These are phyloP conservation scores for Lasioglossum figueresi DNA, from an alignment of 2,888 invertebrate genomes.

Conservation along the genomic window DNA sequence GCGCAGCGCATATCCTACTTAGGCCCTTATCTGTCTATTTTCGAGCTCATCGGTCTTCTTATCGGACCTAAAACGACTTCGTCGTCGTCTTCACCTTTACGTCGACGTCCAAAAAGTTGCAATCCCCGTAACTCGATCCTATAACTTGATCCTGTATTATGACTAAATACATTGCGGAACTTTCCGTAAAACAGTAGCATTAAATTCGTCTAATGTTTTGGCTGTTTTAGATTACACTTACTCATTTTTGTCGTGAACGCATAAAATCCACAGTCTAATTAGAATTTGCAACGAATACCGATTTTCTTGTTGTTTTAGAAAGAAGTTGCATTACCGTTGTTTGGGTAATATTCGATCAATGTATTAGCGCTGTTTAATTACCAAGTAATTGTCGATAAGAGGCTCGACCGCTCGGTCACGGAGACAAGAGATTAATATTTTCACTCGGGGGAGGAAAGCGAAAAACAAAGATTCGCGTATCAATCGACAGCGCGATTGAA, in stretches of 20 bases:
- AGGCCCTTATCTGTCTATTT: slow-evolving; percentile 4
- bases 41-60: not conserved
- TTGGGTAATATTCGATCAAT: not conserved
- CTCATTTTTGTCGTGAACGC: no score
- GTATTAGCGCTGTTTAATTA: not conserved
- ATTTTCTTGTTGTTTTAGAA: not conserved
- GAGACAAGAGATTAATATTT: not conserved
- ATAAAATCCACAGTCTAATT: no score
- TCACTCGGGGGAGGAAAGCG: not conserved
- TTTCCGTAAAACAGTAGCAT: no score
- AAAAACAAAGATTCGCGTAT: not conserved
- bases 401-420: not conserved
- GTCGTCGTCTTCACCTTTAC: not conserved
- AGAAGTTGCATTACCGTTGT: not conserved
- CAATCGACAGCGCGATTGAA: not conserved
- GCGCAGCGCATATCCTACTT: not conserved
- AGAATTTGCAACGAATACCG: no score
- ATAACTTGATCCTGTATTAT: no score
- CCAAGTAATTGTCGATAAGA: not conserved
- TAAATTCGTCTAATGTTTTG: no score
- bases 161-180: no score
- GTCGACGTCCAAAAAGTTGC: not conserved
- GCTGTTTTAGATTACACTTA: no score
- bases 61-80: not conserved
- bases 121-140: not conserved